Percentiles rank a stretch among this genome's conserved stretches.
These are phyloP conservation scores for Drosophila elegans DNA, from an alignment of 1,140 invertebrate species.

Conservation along the genomic window DNA sequence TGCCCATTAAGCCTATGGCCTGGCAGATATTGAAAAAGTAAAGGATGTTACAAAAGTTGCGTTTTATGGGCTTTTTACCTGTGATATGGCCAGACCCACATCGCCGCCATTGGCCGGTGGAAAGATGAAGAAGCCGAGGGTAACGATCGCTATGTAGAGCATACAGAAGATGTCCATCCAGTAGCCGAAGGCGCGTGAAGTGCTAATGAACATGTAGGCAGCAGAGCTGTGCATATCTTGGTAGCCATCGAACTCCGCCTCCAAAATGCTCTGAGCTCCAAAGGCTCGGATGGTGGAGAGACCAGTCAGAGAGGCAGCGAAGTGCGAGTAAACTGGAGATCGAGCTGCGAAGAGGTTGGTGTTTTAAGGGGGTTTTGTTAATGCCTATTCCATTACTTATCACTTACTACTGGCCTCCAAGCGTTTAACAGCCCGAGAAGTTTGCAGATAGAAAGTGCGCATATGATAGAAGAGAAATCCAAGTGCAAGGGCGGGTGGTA, in stretches of 20 bases:
- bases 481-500: constrained; percentile 90
- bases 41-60: neutral
- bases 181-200: constrained; percentile 89
- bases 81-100: constrained; percentile 92
- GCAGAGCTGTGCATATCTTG: constrained; percentile 90
- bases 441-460: constrained; percentile 91
- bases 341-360: constrained; percentile 86
- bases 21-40: neutral
- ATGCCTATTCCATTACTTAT: no score
- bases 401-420: constrained; percentile 94
- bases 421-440: constrained; percentile 93
- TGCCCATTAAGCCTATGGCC: constrained; percentile 91
- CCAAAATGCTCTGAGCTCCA: constrained; percentile 90
- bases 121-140: constrained; percentile 89
- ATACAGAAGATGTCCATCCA: constrained; percentile 92
- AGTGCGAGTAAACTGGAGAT: constrained; percentile 93
- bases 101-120: constrained; percentile 88
- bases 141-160: constrained; percentile 89
- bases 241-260: constrained; percentile 91
- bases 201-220: constrained; percentile 88
- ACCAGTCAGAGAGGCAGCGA: constrained; percentile 95
- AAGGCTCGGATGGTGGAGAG: constrained; percentile 95
- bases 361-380: neutral
- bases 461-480: constrained; percentile 90
- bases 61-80: constrained; percentile 70